A percentile compares a stretch with the other conserved stretches of the same genome.
Evolutionary conservation across 2,888 invertebrate genomes (phyloP).

Genomic region (Trileptium ribeirensis): DNA sequence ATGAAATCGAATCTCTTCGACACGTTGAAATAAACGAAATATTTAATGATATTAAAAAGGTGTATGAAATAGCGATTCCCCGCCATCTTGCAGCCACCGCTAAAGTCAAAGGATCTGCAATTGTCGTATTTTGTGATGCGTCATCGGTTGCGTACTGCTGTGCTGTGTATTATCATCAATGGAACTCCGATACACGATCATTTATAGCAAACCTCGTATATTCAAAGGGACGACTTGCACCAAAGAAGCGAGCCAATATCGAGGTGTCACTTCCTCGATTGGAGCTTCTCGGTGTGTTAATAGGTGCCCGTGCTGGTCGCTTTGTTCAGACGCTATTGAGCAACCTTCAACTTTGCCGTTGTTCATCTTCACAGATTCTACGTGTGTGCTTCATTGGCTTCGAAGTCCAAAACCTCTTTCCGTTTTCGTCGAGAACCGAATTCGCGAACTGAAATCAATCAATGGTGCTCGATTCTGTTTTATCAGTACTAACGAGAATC

Average conservation of each 20-base stretch:
- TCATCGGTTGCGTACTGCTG: constrained; percentile 36
- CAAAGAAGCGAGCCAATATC: background rate
- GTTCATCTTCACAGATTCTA: constrained; percentile 30
- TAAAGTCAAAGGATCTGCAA: background rate
- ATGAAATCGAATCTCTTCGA: constrained; percentile 15
- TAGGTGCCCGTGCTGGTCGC: background rate
- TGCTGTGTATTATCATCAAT: constrained; percentile 29
- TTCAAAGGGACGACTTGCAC: background rate
- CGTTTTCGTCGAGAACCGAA: constrained; percentile 38
- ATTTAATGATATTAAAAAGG: background rate
- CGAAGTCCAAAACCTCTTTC: constrained; percentile 11
- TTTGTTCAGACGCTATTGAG: background rate
- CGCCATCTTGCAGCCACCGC: background rate
- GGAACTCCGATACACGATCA: background rate
- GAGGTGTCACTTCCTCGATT: background rate
- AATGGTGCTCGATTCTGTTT: constrained; percentile 37
- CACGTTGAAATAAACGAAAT: background rate
- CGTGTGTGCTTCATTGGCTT: constrained; percentile 37
- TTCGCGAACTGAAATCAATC: constrained; percentile 36
- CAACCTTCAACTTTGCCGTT: background rate
- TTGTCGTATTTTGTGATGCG: constrained; percentile 39
- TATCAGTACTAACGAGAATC: constrained; percentile 39
- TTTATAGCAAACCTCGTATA: background rate
- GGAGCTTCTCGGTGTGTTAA: background rate
- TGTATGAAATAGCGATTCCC: background rate